phyloP scores from a whole-genome alignment of 23 tunicate genomes.

The Oikopleura dioica region DNA sequence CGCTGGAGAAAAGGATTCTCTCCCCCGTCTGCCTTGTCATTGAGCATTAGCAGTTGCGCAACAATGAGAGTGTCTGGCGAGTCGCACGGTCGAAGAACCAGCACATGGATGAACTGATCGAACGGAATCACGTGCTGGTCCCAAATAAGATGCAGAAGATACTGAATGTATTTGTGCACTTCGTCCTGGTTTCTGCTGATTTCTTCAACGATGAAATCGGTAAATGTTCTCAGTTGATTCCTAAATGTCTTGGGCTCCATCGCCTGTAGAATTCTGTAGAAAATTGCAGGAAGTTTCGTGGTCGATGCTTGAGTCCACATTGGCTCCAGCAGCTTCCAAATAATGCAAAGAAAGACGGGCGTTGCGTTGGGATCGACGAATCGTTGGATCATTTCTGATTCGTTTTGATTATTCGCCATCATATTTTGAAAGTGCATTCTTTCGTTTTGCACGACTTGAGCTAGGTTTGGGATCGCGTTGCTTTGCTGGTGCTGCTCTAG shows the following conservation, averaged over 20 bases:
- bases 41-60: too few relatives aligned
- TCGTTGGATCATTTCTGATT: constrained; percentile 25
- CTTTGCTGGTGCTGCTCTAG: too few relatives aligned
- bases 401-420: constrained; percentile 13
- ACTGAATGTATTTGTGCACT: too few relatives aligned
- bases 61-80: too few relatives aligned
- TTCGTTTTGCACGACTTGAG: constrained; percentile 1
- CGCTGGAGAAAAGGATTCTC: too few relatives aligned
- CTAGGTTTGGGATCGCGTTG: too few relatives aligned
- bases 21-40: too few relatives aligned
- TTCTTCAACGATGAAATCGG: background rate
- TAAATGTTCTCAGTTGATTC: background rate
- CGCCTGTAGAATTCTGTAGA: background rate
- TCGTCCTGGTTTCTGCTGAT: too few relatives aligned
- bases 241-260: background rate
- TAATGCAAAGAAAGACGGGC: constrained; percentile 29
- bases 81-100: too few relatives aligned
- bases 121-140: too few relatives aligned
- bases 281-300: constrained; percentile 1
- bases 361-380: constrained; percentile 19
- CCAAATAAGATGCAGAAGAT: too few relatives aligned
- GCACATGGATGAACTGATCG: too few relatives aligned
- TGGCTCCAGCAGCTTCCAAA: constrained; percentile 56
- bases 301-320: constrained; percentile 22
- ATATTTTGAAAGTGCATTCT: background rate